phyloP scores from a whole-genome alignment of 1,140 invertebrate species.

The Trachymyrmex septentrionalis region DNA sequence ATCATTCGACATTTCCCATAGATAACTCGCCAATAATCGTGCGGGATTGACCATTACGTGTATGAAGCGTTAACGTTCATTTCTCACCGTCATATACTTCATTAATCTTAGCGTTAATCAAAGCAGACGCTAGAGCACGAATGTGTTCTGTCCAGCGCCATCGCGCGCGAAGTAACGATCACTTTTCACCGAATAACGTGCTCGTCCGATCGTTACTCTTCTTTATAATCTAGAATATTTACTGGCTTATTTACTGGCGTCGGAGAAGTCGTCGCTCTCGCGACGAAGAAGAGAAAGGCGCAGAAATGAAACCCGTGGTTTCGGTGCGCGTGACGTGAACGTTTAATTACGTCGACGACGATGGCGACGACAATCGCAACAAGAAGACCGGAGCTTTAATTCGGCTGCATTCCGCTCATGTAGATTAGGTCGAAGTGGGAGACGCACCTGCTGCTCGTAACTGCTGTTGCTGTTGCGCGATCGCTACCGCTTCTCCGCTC shows the following conservation, averaged over 20 bases:
- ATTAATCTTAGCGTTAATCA: conserved; percentile 45
- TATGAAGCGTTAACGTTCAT: conserved; percentile 24
- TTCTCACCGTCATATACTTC: conserved; percentile 32
- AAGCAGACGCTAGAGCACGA: background rate
- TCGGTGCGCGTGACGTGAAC: conserved; percentile 1
- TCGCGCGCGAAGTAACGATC: conserved; percentile 43
- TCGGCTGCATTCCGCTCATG: conserved; percentile 77
- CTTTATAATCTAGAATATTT: conserved; percentile 25
- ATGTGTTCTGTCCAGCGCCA: background rate
- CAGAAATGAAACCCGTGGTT: background rate
- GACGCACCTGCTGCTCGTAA: conserved; percentile 67
- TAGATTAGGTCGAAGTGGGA: conserved; percentile 70
- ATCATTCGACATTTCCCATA: conserved; percentile 26
- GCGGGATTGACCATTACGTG: conserved; percentile 2
- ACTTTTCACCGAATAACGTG: conserved; percentile 46
- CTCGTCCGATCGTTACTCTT: conserved; percentile 38
- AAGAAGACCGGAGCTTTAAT: conserved; percentile 64
- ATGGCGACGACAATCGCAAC: background rate
- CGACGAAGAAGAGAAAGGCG: background rate
- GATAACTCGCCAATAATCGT: conserved; percentile 18
- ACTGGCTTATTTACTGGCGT: background rate
- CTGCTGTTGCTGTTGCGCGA: conserved; percentile 30
- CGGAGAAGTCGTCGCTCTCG: background rate
- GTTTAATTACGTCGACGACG: conserved; percentile 15
- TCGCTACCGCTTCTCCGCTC: conserved; percentile 13